A percentile compares a stretch with the other conserved stretches of the same genome.
Evolutionary conservation across 1,140 invertebrate species (phyloP).

Genomic region (Drosophila ficusphila): DNA sequence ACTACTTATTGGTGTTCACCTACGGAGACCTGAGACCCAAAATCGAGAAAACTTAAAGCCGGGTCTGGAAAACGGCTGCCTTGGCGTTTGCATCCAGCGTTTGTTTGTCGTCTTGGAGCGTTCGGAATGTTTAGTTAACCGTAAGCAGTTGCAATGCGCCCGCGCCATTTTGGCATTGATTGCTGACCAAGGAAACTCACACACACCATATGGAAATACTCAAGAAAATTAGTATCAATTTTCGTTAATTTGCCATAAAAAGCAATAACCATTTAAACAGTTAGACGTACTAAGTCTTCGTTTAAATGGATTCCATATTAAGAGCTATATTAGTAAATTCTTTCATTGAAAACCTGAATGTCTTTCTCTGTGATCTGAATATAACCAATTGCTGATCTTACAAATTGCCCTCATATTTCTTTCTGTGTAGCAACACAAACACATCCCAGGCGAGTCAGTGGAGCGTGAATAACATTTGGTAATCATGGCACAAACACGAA

Average conservation of each 20-base stretch:
- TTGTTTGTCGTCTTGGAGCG: conserved; percentile 53
- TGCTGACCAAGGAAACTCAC: conserved; percentile 49
- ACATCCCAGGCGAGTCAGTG: conserved; percentile 62
- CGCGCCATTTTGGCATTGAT: conserved; percentile 78
- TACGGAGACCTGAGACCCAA: conserved; percentile 1
- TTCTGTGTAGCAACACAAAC: conserved; percentile 5
- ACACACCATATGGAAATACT: conserved; percentile 3
- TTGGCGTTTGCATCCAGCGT: conserved; percentile 1
- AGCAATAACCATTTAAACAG: no score
- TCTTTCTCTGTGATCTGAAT: neutral
- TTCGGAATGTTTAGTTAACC: conserved; percentile 81
- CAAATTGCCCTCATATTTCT: conserved; percentile 1
- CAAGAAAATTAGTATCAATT: neutral
- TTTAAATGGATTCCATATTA: no score
- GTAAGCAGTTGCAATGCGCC: conserved; percentile 68
- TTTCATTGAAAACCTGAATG: neutral
- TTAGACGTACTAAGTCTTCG: no score
- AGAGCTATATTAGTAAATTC: no score
- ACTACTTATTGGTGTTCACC: conserved; percentile 4
- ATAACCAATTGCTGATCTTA: neutral
- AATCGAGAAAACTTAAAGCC: conserved; percentile 1
- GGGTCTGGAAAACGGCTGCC: conserved; percentile 3
- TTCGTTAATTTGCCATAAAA: neutral
- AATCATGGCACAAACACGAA: conserved; percentile 82
- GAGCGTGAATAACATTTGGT: conserved; percentile 83